Conservation (phyloP, 1,140 invertebrate genomes). For the Heliothis virescens region DNA sequence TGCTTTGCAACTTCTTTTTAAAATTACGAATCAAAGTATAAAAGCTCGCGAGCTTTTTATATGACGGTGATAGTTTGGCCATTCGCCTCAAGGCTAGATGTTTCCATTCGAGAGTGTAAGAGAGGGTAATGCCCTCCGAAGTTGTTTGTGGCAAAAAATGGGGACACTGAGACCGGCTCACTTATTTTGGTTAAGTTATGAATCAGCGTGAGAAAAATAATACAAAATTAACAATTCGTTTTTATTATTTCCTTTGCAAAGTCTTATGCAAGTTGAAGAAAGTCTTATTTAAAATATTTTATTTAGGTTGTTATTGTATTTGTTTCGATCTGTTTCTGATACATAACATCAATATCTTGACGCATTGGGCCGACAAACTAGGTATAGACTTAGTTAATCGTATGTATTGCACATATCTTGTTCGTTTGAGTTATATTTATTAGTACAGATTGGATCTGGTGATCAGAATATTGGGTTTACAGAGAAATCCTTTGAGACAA, state of each 20-base stretch:
- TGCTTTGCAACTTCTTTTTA: background rate
- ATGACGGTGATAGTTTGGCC: slow-evolving; percentile 62
- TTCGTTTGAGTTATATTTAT: no score
- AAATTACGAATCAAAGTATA: slow-evolving; percentile 31
- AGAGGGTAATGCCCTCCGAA: slow-evolving; percentile 82
- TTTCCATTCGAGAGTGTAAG: slow-evolving; percentile 77
- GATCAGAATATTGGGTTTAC: no score
- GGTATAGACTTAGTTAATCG: no score
- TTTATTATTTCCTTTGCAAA: slow-evolving; percentile 37
- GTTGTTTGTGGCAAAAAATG: slow-evolving; percentile 86
- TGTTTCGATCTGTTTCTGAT: no score
- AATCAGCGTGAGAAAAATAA: slow-evolving; percentile 83
- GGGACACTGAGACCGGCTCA: slow-evolving; percentile 80
- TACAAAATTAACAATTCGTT: slow-evolving; percentile 52
- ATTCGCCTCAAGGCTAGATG: slow-evolving; percentile 72
- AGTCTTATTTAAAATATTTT: slow-evolving; percentile 19
- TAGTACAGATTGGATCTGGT: no score
- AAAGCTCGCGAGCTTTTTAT: slow-evolving; percentile 48
- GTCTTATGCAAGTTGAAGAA: slow-evolving; percentile 37
- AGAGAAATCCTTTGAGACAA: no score
- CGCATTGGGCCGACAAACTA: no score
- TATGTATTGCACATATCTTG: no score
- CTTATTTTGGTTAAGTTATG: slow-evolving; percentile 81
- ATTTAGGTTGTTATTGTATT: background rate
- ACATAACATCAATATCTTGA: no score